phyloP scores from a whole-genome alignment of 2,888 invertebrate genomes.

The Rhamnusium bicolor region DNA sequence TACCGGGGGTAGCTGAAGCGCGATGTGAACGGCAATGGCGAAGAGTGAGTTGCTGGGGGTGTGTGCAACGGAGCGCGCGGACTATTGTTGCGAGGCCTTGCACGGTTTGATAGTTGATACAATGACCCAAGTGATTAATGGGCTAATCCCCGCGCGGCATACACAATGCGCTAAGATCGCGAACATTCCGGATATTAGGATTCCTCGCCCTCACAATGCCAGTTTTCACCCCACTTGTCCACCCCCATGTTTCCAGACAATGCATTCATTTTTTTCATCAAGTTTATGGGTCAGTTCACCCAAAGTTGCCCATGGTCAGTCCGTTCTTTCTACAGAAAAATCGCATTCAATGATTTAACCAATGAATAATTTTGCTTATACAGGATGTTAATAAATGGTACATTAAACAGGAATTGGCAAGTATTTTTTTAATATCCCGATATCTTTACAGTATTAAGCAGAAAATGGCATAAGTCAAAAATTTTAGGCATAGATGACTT shows the following conservation, averaged over 20 bases:
- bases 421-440: no score
- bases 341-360: no score
- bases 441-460: no score
- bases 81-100: slow-evolving; percentile 71
- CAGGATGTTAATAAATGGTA: no score
- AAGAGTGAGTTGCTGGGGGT: slow-evolving; percentile 57
- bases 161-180: slow-evolving; percentile 71
- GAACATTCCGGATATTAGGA: slow-evolving; percentile 72
- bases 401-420: no score
- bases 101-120: slow-evolving; percentile 73
- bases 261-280: slow-evolving; percentile 27
- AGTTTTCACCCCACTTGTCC: slow-evolving; percentile 39
- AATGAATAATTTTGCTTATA: no score
- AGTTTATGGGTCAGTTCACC: slow-evolving; percentile 25
- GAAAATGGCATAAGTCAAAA: no score
- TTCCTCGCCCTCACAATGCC: slow-evolving; percentile 64
- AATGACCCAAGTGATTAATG: slow-evolving; percentile 73
- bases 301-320: slow-evolving; percentile 23
- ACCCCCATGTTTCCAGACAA: slow-evolving; percentile 46
- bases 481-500: no score
- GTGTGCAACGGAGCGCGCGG: slow-evolving; percentile 67
- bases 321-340: background rate
- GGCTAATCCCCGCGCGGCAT: slow-evolving; percentile 72
- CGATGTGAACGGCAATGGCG: slow-evolving; percentile 37
- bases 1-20: slow-evolving; percentile 43